Percentiles rank a stretch among this genome's conserved stretches.
phyloP scores from a whole-genome alignment of 2,113 vertebrate genomes.

The Elgaria multicarinata region DNA sequence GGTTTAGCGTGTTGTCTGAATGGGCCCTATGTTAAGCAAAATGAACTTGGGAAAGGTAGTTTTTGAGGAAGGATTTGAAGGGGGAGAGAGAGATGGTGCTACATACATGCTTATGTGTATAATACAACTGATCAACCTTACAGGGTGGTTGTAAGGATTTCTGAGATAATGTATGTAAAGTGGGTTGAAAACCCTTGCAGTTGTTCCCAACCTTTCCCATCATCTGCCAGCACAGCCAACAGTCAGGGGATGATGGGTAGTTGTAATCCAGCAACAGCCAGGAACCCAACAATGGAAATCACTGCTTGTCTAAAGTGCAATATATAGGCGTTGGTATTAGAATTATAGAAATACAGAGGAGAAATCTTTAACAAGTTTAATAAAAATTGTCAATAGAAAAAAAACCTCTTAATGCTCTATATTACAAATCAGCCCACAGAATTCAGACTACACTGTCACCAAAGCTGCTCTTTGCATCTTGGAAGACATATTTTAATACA shows the following conservation, averaged over 20 bases:
- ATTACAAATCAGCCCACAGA: neutral
- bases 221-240: neutral
- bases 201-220: neutral
- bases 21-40: too few species aligned
- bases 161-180: neutral
- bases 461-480: neutral
- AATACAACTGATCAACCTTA: neutral
- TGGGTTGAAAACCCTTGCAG: neutral
- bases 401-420: neutral
- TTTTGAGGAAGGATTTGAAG: neutral
- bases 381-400: neutral
- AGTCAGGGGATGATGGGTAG: too few species aligned
- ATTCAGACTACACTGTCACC: neutral
- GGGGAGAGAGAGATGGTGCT: neutral
- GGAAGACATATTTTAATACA: neutral
- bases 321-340: neutral
- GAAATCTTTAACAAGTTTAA: neutral
- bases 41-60: neutral
- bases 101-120: neutral
- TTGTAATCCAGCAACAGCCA: too few species aligned
- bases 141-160: neutral
- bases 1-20: too few species aligned
- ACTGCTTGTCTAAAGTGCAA: neutral
- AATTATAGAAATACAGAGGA: neutral
- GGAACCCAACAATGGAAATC: too few species aligned